phyloP scores from a whole-genome alignment of 2,888 invertebrate genomes.

The Acanthopleura granulata region DNA sequence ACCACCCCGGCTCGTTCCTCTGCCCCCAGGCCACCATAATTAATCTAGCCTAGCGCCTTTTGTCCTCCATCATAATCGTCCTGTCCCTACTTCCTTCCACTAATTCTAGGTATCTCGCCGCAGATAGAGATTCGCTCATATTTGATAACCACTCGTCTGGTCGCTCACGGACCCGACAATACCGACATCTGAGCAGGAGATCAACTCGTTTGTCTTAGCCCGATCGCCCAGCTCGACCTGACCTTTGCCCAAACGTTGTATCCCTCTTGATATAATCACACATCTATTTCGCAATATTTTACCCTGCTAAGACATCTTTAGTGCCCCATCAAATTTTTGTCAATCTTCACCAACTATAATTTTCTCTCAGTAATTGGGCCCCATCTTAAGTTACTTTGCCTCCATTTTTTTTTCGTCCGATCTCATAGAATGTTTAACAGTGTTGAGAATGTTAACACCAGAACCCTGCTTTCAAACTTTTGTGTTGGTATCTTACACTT shows the following conservation, averaged over 20 bases:
- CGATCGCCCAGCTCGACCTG: not conserved
- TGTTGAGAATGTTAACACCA: too few species aligned
- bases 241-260: not conserved
- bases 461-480: too few species aligned
- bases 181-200: not conserved
- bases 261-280: conserved; percentile 8
- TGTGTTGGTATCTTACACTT: too few species aligned
- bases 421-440: too few species aligned
- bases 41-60: not conserved
- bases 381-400: conserved; percentile 1
- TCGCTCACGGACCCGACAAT: not conserved
- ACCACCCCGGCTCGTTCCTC: not conserved
- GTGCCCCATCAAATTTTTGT: not conserved
- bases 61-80: conserved; percentile 12
- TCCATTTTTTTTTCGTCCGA: not conserved
- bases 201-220: not conserved
- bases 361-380: not conserved
- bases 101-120: not conserved
- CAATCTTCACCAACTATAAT: not conserved
- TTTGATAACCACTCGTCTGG: conserved; percentile 10
- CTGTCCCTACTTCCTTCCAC: not conserved
- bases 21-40: not conserved
- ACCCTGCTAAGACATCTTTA: not conserved
- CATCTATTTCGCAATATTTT: conserved; percentile 13
- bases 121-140: not conserved